Percentiles rank a stretch among this genome's conserved stretches.
Conservation (phyloP, 2,888 invertebrate species). For the Diloba caeruleocephala region DNA sequence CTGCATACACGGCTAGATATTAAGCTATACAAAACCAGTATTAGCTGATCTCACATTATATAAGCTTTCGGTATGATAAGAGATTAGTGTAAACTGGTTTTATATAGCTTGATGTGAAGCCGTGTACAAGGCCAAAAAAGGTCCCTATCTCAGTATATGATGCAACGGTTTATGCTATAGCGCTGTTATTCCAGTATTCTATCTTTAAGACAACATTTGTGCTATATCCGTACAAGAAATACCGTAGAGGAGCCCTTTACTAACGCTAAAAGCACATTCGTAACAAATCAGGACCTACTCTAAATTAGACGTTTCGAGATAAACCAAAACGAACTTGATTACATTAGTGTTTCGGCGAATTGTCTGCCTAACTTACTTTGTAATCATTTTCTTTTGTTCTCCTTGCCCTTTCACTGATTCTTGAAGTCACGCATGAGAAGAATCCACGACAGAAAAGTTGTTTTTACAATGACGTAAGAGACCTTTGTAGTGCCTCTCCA, state of each 20-base stretch:
- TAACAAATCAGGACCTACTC: background rate
- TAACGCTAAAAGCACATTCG: background rate
- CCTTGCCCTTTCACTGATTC: conserved; percentile 9
- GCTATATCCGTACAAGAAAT: conserved; percentile 1
- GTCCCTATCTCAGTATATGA: no score
- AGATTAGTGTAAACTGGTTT: no score
- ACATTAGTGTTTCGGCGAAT: background rate
- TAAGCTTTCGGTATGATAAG: no score
- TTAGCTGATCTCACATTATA: no score
- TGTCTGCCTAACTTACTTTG: conserved; percentile 6
- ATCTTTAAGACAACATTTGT: conserved; percentile 22
- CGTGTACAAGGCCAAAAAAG: no score
- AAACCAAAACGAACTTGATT: conserved; percentile 17
- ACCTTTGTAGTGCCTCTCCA: conserved; percentile 6
- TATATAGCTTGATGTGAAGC: no score
- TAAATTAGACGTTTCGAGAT: background rate
- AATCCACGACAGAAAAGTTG: conserved; percentile 14
- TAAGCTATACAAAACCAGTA: no score
- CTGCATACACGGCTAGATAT: no score
- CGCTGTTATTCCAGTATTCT: no score
- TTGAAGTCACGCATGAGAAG: conserved; percentile 14
- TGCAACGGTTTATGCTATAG: no score
- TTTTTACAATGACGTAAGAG: background rate
- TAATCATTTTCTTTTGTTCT: conserved; percentile 11
- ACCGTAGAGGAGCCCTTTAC: background rate